phyloP scores from a whole-genome alignment of 2,113 vertebrate species.

The Rattus rattus region DNA sequence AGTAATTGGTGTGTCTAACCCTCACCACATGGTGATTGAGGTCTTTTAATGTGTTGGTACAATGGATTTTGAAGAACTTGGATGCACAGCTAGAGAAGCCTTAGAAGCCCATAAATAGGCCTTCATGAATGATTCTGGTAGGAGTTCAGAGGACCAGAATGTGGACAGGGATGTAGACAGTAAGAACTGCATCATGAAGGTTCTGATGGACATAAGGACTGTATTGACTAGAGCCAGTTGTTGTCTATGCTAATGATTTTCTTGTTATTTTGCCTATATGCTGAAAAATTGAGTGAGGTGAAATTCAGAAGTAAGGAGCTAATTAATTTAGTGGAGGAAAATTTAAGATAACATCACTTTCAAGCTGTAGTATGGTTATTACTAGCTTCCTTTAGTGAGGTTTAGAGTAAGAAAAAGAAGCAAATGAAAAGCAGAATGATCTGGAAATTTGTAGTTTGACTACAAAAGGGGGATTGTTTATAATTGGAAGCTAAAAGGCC shows the following conservation, averaged over 20 bases:
- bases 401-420: neutral
- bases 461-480: neutral
- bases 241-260: neutral
- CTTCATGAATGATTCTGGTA: neutral
- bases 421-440: neutral
- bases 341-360: neutral
- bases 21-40: neutral
- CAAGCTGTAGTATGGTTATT: too few relatives aligned
- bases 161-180: too few relatives aligned
- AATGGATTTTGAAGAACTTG: neutral
- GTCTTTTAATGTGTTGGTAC: neutral
- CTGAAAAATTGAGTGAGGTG: neutral
- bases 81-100: too few relatives aligned
- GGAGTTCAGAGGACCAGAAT: neutral
- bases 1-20: neutral
- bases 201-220: neutral
- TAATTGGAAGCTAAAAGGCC: neutral
- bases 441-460: neutral
- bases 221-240: neutral
- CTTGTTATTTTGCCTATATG: neutral
- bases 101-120: neutral
- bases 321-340: neutral
- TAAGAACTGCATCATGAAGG: neutral
- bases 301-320: neutral
- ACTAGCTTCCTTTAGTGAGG: neutral